These are phyloP conservation scores for Antigone vipio DNA, from an alignment of 2,113 vertebrate genomes.

Conservation along the genomic window DNA sequence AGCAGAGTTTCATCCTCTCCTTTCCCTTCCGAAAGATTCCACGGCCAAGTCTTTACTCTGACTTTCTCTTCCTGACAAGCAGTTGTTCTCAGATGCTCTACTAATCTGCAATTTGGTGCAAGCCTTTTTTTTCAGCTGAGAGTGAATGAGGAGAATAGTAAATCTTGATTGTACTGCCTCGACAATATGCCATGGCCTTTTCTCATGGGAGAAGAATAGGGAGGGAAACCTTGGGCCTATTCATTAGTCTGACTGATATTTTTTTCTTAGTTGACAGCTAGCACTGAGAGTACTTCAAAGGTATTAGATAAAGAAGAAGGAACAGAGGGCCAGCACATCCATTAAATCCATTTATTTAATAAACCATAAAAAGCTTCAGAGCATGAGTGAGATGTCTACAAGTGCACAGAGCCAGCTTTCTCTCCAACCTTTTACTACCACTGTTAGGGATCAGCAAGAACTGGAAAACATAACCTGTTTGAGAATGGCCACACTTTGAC, in stretches of 20 bases:
- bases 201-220: conserved; percentile 48
- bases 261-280: conserved; percentile 56
- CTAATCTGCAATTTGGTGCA: conserved; percentile 55
- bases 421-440: background rate
- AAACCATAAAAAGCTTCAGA: conserved; percentile 50
- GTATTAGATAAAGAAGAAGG: conserved; percentile 45
- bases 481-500: conserved; percentile 4
- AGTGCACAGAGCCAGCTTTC: conserved; percentile 6
- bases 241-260: conserved; percentile 61
- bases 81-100: conserved; percentile 46
- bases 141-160: conserved; percentile 60
- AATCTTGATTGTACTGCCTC: conserved; percentile 24
- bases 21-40: conserved; percentile 30
- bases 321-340: conserved; percentile 38
- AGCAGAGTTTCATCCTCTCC: background rate
- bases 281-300: conserved; percentile 49
- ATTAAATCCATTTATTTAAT: conserved; percentile 68
- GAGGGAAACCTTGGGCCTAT: conserved; percentile 37
- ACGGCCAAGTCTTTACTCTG: conserved; percentile 25
- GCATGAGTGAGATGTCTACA: conserved; percentile 17
- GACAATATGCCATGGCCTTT: conserved; percentile 29
- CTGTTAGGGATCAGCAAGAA: background rate
- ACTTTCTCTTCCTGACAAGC: conserved; percentile 32
- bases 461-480: conserved; percentile 5
- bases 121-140: conserved; percentile 11